These are phyloP conservation scores for Ameiurus melas DNA, from an alignment of 2,113 vertebrate species.

Conservation along the genomic window DNA sequence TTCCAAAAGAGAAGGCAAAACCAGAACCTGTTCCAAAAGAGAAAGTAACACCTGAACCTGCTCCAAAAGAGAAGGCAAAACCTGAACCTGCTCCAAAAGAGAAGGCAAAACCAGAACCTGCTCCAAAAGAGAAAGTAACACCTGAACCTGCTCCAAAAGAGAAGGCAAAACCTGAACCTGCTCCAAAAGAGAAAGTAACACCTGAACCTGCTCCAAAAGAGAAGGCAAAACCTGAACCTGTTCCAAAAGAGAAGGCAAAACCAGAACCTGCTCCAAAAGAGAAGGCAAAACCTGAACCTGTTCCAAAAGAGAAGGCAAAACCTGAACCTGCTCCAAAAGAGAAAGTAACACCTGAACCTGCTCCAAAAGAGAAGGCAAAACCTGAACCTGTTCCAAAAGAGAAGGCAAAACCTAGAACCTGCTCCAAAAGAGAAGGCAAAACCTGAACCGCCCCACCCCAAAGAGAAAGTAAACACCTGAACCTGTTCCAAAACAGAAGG, in stretches of 20 bases:
- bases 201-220: constrained; percentile 29
- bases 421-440: constrained; percentile 14
- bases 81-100: constrained; percentile 26
- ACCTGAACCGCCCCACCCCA: not conserved
- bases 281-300: not conserved
- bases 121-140: not conserved
- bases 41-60: constrained; percentile 10
- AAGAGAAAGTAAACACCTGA: constrained; percentile 51
- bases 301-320: not conserved
- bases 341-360: not conserved
- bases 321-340: not conserved
- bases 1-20: not conserved
- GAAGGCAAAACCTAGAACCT: not conserved
- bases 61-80: constrained; percentile 11
- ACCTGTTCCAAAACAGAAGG: constrained; percentile 46
- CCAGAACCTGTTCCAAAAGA: constrained; percentile 26
- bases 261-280: not conserved
- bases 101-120: not conserved
- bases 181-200: not conserved
- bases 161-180: not conserved
- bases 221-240: constrained; percentile 33
- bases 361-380: not conserved
- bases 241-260: constrained; percentile 29
- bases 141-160: constrained; percentile 8
- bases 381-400: not conserved